Evolutionary conservation across 2,888 invertebrate genomes (phyloP), one percentile per base, ranked within the genome.

Genomic region (Ceratothoa steindachneri): DNA sequence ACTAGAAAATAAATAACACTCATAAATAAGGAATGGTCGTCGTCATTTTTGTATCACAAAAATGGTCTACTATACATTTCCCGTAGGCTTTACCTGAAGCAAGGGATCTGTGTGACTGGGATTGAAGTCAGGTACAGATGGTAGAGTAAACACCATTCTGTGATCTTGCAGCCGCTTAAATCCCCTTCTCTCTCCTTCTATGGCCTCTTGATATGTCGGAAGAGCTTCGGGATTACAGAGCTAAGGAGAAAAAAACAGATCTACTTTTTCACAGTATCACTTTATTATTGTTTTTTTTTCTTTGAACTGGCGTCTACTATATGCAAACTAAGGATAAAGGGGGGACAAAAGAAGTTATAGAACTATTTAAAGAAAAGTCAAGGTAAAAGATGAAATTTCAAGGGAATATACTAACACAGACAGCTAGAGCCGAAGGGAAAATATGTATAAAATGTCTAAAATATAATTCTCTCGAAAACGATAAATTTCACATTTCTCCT

Each of bases 151-250:
- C 30, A 77, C 74, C 2, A 22, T 30, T 30, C 29, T 29, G n/a
- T 60, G 60, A 24, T 60, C 60, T 24, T 60, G 22, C 12, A 1
- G 24, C 27, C 60, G n/a, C 27, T 60, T 65, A 70, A 31, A 69
- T 72, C 28, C 69, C 53, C n/a, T 22, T 24, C 64, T 29, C 27
- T 19, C 72, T 28, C 66, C 66, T 28, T 52, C 68, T 15, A 75
- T 78, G 1, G 78, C 78, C 73, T 78, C 78, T 31, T 78, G 73
- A 60, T 78, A 78, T 9, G 75, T 75, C 28, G 78, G 78, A 27
- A 78, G 72, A 9, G 78, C 78, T 28, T 78, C 75, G 0, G 78
- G 78, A 51, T 78, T 75, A 65, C 75, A 75, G 55, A 78, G 69
- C 78, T 78, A 72, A 9, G 19, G 53, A 67, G 22, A 60, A 7